Conservation (phyloP, 2,888 invertebrate species). For the Pandemis heparana region DNA sequence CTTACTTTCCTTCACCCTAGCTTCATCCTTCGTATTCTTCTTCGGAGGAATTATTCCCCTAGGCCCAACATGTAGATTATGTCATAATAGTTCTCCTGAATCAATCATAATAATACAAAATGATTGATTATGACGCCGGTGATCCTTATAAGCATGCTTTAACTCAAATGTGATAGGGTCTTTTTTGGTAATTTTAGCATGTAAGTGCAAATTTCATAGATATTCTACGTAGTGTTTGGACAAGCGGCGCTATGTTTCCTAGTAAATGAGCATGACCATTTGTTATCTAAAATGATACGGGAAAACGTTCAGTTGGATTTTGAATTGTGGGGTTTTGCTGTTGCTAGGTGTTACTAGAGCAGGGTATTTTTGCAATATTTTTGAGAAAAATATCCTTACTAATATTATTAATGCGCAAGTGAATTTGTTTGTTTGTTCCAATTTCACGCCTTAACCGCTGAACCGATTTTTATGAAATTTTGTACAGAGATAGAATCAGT, state of each 20-base stretch:
- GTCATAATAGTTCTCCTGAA: background rate
- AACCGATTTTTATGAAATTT: too few relatives aligned
- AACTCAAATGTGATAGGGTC: slow-evolving; percentile 20
- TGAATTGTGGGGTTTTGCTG: background rate
- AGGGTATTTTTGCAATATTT: too few relatives aligned
- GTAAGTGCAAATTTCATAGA: slow-evolving; percentile 25
- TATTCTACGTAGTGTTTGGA: slow-evolving; percentile 19
- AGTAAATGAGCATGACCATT: background rate
- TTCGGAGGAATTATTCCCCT: too few relatives aligned
- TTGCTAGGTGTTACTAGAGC: background rate
- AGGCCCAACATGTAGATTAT: background rate
- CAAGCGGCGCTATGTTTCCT: slow-evolving; percentile 19
- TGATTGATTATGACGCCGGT: slow-evolving; percentile 19
- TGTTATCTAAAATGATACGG: background rate
- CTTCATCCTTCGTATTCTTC: too few relatives aligned
- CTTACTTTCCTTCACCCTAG: too few relatives aligned
- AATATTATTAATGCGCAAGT: too few relatives aligned
- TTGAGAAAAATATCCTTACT: too few relatives aligned
- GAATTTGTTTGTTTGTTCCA: too few relatives aligned
- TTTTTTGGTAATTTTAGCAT: slow-evolving; percentile 33
- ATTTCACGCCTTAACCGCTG: too few relatives aligned
- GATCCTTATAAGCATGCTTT: slow-evolving; percentile 28
- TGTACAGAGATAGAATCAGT: too few relatives aligned
- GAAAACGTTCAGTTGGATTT: background rate
- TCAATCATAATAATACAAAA: background rate